Percentiles rank a stretch among this genome's conserved stretches.
Conservation (phyloP, 2,113 vertebrate species). For the Cyrtonyx montezumae region DNA sequence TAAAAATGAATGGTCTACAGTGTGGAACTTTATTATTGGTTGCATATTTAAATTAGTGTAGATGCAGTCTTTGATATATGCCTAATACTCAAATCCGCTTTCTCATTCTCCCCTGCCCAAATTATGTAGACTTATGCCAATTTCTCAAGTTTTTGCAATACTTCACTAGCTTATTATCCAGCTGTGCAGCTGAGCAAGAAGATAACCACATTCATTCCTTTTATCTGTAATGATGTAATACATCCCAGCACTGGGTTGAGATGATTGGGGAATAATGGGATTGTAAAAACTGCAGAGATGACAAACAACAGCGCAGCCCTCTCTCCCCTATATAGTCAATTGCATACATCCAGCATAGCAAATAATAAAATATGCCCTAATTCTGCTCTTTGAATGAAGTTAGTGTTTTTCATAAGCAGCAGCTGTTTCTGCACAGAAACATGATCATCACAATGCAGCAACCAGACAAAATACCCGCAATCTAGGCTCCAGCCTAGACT, state of each 20-base stretch:
- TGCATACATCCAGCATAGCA: slow-evolving; percentile 6
- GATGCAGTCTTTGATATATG: slow-evolving; percentile 72
- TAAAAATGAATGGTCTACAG: background rate
- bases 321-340: slow-evolving; percentile 41
- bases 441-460: slow-evolving; percentile 20
- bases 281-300: slow-evolving; percentile 80
- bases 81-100: slow-evolving; percentile 85
- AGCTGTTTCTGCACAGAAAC: slow-evolving; percentile 64
- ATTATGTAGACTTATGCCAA: slow-evolving; percentile 80
- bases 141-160: slow-evolving; percentile 83
- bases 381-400: slow-evolving; percentile 65
- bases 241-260: slow-evolving; percentile 79
- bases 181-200: slow-evolving; percentile 84
- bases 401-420: slow-evolving; percentile 54
- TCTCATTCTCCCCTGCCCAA: slow-evolving; percentile 82
- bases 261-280: slow-evolving; percentile 85
- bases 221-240: slow-evolving; percentile 93
- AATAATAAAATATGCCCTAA: slow-evolving; percentile 27
- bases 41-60: slow-evolving; percentile 71
- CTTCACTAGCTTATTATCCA: slow-evolving; percentile 80
- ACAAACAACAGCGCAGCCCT: slow-evolving; percentile 76
- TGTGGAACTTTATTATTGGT: background rate
- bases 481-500: slow-evolving; percentile 47
- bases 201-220: slow-evolving; percentile 91
- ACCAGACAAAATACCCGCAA: slow-evolving; percentile 19